These are phyloP conservation scores for Champsocephalus esox DNA, from an alignment of 2,797 vertebrate genomes.

Conservation along the genomic window DNA sequence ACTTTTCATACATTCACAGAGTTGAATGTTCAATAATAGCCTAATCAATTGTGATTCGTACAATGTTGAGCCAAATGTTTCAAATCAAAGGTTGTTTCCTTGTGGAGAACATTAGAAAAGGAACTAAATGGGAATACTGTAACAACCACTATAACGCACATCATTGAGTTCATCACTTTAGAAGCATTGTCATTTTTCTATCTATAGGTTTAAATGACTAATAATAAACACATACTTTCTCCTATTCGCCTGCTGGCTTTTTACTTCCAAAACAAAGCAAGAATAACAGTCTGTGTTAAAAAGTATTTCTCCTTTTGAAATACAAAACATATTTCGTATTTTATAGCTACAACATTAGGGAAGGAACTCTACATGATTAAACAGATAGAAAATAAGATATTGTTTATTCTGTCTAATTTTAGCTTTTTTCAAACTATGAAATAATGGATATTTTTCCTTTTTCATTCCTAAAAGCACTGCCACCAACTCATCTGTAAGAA, in stretches of 20 bases:
- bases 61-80: conserved; percentile 10
- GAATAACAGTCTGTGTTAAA: conserved; percentile 24
- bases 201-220: conserved; percentile 8
- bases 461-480: background rate
- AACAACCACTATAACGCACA: conserved; percentile 5
- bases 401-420: too few species aligned
- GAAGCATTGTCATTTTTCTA: conserved; percentile 12
- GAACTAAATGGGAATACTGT: background rate
- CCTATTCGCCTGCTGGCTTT: background rate
- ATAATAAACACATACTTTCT: background rate
- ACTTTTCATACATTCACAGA: conserved; percentile 57
- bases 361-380: too few species aligned
- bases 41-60: conserved; percentile 41
- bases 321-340: background rate
- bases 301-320: conserved; percentile 8
- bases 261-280: background rate
- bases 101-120: conserved; percentile 13
- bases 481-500: background rate
- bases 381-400: too few species aligned
- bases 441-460: background rate
- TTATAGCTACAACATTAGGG: background rate
- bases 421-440: background rate
- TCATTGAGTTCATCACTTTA: background rate
- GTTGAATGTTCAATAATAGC: conserved; percentile 37
- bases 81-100: conserved; percentile 37